Conservation (phyloP, 2,797 vertebrate genomes). For the Sitta carolinensis region DNA sequence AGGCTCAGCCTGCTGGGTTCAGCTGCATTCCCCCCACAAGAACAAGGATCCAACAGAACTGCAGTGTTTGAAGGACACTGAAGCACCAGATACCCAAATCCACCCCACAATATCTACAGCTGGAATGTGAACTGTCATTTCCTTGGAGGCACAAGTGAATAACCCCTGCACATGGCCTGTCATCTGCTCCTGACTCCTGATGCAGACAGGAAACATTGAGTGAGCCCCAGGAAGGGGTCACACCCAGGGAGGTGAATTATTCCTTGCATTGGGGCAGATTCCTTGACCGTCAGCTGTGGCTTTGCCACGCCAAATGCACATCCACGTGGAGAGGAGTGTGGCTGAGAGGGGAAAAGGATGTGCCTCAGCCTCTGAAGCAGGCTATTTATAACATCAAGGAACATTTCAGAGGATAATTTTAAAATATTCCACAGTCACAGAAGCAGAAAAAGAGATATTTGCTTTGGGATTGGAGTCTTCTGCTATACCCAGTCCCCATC, state of each 20-base stretch:
- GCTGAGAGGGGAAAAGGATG: neutral
- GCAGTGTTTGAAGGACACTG: neutral
- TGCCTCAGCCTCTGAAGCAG: neutral
- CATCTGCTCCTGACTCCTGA: neutral
- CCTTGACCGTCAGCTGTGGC: neutral
- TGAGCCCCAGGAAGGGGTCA: rapidly evolving
- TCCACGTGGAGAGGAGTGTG: rapidly evolving
- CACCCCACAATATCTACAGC: neutral
- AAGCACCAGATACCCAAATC: neutral
- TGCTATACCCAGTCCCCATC: neutral
- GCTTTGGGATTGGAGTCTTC: neutral
- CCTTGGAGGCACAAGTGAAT: neutral
- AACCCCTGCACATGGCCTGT: neutral
- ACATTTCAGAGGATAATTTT: neutral
- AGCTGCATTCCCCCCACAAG: neutral
- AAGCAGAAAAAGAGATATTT: neutral
- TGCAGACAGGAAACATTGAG: neutral
- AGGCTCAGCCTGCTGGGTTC: neutral
- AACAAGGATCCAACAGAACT: neutral
- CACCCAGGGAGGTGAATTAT: neutral
- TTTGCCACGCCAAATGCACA: neutral
- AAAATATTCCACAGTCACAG: neutral
- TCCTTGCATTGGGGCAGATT: neutral
- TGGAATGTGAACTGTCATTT: neutral
- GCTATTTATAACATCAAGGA: neutral